These are phyloP conservation scores for Cheilosia vernalis DNA, from an alignment of 2,888 invertebrate species.

Conservation along the genomic window DNA sequence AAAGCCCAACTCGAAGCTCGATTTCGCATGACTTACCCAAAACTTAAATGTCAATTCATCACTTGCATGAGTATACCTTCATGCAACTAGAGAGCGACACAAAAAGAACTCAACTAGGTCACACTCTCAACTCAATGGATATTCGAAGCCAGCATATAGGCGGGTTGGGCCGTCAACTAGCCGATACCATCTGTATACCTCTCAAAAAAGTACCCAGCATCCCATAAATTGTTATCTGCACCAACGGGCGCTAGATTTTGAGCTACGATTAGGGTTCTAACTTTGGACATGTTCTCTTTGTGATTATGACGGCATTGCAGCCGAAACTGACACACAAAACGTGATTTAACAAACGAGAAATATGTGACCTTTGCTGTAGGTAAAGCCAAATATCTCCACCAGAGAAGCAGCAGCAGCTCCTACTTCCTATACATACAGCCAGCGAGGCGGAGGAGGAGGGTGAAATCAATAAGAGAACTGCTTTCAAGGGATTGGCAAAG, in stretches of 20 bases:
- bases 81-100: conserved; percentile 8
- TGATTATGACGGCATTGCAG: conserved; percentile 62
- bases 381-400: conserved; percentile 21
- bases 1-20: conserved; percentile 31
- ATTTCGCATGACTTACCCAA: conserved; percentile 29
- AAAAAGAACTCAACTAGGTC: conserved; percentile 62
- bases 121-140: conserved; percentile 36
- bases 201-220: conserved; percentile 49
- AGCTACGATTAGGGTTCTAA: conserved; percentile 62
- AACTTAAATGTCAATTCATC: conserved; percentile 47
- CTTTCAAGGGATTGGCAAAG: conserved; percentile 57
- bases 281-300: conserved; percentile 58
- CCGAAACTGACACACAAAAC: conserved; percentile 65
- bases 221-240: conserved; percentile 69
- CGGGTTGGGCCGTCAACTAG: conserved; percentile 62
- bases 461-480: conserved; percentile 57
- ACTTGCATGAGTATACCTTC: conserved; percentile 5
- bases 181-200: conserved; percentile 60
- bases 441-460: neutral
- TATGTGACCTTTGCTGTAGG: conserved; percentile 70
- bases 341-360: conserved; percentile 71
- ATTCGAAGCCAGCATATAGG: conserved; percentile 16
- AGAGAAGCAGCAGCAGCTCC: conserved; percentile 4
- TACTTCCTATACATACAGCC: neutral
- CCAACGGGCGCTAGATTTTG: conserved; percentile 61